Conservation (phyloP, 2,113 vertebrate species). For the Salminus brasiliensis region DNA sequence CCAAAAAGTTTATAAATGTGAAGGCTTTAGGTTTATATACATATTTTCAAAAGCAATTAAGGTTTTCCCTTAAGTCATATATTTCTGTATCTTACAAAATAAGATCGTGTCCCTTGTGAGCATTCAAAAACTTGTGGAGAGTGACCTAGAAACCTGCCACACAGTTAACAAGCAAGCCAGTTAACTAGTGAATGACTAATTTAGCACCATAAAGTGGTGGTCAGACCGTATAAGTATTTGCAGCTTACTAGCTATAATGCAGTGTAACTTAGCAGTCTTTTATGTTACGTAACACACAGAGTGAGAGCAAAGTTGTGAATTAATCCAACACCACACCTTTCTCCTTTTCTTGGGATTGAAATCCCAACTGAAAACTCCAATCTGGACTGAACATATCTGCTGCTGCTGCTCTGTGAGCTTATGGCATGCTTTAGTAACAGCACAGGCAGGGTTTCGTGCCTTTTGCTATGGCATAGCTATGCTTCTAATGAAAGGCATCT, state of each 20-base stretch:
- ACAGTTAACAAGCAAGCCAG: neutral
- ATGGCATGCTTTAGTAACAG: slow-evolving; percentile 15
- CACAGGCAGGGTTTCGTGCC: neutral
- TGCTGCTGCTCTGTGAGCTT: neutral
- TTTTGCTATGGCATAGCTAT: slow-evolving; percentile 2
- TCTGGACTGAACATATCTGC: neutral
- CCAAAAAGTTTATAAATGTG: slow-evolving; percentile 45
- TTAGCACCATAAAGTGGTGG: neutral
- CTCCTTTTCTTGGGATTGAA: neutral
- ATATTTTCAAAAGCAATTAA: slow-evolving; percentile 27
- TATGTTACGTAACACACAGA: neutral
- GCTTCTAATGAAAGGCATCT: slow-evolving; percentile 34
- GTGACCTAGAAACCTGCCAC: neutral
- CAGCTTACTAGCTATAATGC: neutral
- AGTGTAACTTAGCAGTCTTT: neutral
- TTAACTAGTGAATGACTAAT: neutral
- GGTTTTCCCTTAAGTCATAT: slow-evolving; percentile 15
- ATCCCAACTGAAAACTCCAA: neutral
- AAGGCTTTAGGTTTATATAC: slow-evolving; percentile 45
- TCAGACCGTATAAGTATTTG: neutral
- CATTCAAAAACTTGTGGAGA: slow-evolving; percentile 29
- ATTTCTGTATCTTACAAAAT: slow-evolving; percentile 33
- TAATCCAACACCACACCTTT: neutral
- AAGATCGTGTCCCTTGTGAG: slow-evolving; percentile 17
- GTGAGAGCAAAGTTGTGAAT: neutral